phyloP scores from a whole-genome alignment of 2,113 vertebrate species.

The Martes martes region DNA sequence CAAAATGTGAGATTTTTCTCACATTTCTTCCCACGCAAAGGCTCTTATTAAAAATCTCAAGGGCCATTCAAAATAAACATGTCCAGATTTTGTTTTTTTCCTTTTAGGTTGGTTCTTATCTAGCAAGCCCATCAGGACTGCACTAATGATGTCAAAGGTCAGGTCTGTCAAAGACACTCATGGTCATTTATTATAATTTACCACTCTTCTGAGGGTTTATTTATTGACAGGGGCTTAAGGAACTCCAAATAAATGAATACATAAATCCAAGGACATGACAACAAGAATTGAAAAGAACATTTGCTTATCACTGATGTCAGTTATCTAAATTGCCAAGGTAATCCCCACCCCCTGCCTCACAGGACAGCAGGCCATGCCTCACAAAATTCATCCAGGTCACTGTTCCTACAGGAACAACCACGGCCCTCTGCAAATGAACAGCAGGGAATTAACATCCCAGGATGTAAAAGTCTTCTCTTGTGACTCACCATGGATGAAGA shows the following conservation, averaged over 20 bases:
- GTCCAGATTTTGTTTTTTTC: neutral
- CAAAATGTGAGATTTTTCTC: neutral
- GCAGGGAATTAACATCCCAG: neutral
- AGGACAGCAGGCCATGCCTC: neutral
- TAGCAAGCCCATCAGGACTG: constrained; percentile 62
- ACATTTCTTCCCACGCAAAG: constrained; percentile 39
- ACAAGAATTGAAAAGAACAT: neutral
- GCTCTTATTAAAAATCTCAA: constrained; percentile 43
- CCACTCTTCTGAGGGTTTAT: constrained; percentile 76
- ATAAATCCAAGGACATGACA: constrained; percentile 40
- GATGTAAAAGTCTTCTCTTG: neutral
- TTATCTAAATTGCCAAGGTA: neutral
- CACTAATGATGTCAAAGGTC: constrained; percentile 81
- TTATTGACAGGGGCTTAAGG: constrained; percentile 73
- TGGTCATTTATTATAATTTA: constrained; percentile 76
- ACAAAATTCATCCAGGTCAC: neutral
- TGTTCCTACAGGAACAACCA: neutral
- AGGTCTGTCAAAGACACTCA: constrained; percentile 72
- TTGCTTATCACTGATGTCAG: constrained; percentile 34
- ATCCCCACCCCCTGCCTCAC: neutral
- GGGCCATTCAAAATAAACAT: constrained; percentile 9
- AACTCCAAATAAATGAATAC: constrained; percentile 54
- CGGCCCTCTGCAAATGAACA: neutral
- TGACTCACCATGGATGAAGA: neutral
- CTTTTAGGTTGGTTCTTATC: constrained; percentile 32